Base-by-base conservation (phyloP, 2,888 invertebrate species). In the Callinectes sapidus region DNA sequence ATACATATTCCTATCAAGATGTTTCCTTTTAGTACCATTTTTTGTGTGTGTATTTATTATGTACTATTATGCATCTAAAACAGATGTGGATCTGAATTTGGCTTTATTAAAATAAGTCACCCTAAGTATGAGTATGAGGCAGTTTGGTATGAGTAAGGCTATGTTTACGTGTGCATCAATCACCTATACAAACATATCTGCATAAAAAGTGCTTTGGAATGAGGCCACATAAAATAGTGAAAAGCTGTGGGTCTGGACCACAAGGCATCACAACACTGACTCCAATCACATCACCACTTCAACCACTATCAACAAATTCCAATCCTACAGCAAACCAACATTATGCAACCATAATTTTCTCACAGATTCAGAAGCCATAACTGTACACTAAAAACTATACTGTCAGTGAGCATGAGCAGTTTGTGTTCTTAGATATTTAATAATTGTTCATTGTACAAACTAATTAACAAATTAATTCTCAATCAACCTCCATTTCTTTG, bases 221-320 rank as follows among this genome's bases (percentile, higher is more conserved):
- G 81, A 81, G 35, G 35, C 81, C 13, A 35, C 81, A 81, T 32
- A 35, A 35, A 81, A 35, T 16, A 35, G 81, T 81, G 81, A 35
- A 32, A 81, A 35, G 81, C 81, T 81, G 81, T 35, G 35, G 32
- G 32, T 81, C 81, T 81, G 81, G 35, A 81, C 81, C 81, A 81
- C 32, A 81, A 35, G 8, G 16, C 35, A 35, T 35, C 81, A 81
- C 35, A 81, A 81, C 32, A 81, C 81, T 81, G 32, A 81, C 81
- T n/a, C 71, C 71, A n/a, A 71, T 71, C 71, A n/a, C n/a, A 23
- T 28, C 81, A 35, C 81, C 35, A 81, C 81, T 77, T 77, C 32
- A 32, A 35, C 32, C 28, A 8, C 71, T 81, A 71, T 28, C 71
- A 71, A 71, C 71, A 71, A 28, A 71, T 71, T 71, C n/a, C 71